Evolutionary conservation across 2,113 vertebrate genomes (phyloP).

Genomic region (Neomonachus schauinslandi): DNA sequence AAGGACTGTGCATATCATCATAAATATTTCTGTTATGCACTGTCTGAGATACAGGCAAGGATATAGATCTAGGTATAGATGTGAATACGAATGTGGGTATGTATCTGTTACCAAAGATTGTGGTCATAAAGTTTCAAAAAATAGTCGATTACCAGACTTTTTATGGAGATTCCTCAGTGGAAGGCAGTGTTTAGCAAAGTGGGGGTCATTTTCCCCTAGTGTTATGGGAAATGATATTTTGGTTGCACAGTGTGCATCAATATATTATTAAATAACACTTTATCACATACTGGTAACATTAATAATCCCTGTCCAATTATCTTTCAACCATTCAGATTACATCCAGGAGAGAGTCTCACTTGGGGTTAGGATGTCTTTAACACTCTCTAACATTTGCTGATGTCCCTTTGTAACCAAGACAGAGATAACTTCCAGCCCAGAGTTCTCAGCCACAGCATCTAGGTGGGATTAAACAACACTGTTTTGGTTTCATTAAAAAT

Average conservation of each 20-base stretch:
- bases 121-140: neutral
- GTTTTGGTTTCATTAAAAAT: neutral
- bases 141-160: neutral
- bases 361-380: neutral
- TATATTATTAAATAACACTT: neutral
- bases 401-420: neutral
- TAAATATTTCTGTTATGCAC: neutral
- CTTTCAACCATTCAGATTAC: neutral
- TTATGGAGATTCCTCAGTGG: neutral
- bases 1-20: accelerated
- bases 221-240: neutral
- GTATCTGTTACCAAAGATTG: neutral
- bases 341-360: neutral
- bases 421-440: neutral
- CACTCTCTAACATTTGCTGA: neutral
- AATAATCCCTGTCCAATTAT: neutral
- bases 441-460: neutral
- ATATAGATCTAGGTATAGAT: no score
- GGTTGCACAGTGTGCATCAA: accelerated
- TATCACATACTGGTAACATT: neutral
- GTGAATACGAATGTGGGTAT: neutral
- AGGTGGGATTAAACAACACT: neutral
- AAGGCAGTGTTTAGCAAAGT: neutral
- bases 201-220: neutral
- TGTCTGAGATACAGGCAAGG: neutral